Evolutionary conservation across 2,888 invertebrate species (phyloP).

Genomic region (Byasa hedistus): DNA sequence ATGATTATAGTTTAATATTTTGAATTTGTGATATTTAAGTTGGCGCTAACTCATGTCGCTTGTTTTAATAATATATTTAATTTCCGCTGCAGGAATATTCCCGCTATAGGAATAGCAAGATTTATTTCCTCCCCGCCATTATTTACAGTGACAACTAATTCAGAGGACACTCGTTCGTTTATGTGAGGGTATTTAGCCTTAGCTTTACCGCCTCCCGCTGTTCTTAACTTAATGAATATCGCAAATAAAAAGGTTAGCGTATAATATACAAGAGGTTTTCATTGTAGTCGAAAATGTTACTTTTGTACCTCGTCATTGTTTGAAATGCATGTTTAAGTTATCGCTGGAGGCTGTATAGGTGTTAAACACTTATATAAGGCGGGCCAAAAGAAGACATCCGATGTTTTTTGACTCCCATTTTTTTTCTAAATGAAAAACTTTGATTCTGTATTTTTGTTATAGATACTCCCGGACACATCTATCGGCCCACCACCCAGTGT

Average conservation of each 20-base stretch:
- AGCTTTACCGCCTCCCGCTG: conserved; percentile 1
- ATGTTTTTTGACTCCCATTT: too few relatives aligned
- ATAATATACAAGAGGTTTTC: conserved; percentile 11
- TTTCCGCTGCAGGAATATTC: not conserved
- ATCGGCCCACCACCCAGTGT: too few relatives aligned
- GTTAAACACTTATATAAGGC: too few relatives aligned
- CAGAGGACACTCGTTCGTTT: conserved; percentile 17
- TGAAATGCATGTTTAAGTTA: not conserved
- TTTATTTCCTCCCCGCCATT: conserved; percentile 8
- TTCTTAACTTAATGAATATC: conserved; percentile 21
- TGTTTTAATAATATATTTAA: not conserved
- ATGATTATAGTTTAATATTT: too few relatives aligned
- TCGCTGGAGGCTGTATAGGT: too few relatives aligned
- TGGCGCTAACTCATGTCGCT: not conserved
- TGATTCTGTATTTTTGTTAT: too few relatives aligned
- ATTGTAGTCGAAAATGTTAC: not conserved
- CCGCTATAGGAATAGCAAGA: not conserved
- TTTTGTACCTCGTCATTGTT: not conserved
- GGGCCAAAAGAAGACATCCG: too few relatives aligned
- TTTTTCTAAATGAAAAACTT: too few relatives aligned
- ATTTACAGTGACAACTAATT: conserved; percentile 17
- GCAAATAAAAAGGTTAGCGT: conserved; percentile 21
- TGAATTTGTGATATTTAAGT: too few relatives aligned
- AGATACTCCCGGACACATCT: too few relatives aligned
- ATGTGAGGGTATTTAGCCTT: not conserved